Conservation (phyloP, 1,140 invertebrate genomes). For the Liolophura sinensis region DNA sequence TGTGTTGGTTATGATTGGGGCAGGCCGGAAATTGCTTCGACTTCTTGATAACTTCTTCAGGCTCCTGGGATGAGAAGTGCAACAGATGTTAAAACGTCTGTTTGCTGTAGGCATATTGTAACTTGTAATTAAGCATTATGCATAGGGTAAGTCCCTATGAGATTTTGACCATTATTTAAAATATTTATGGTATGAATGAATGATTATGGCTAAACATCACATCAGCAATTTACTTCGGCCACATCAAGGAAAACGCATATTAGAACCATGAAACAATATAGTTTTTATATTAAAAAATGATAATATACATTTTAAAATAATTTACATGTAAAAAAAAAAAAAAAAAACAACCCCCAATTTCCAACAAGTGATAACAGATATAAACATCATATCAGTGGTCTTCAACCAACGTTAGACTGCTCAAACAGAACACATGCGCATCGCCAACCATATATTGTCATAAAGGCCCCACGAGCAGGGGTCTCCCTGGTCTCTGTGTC, state of each 20-base stretch:
- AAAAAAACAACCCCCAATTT: no score
- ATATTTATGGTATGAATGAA: no score
- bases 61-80: constrained; percentile 6
- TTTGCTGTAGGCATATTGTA: neutral
- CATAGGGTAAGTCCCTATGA: no score
- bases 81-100: neutral
- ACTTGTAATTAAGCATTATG: neutral
- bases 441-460: no score
- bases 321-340: no score
- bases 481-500: no score
- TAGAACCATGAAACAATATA: neutral
- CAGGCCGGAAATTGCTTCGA: constrained; percentile 46
- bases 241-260: neutral
- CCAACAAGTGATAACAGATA: no score
- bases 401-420: no score
- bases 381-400: no score
- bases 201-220: neutral
- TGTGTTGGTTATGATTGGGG: constrained; percentile 82
- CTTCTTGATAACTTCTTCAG: constrained; percentile 51
- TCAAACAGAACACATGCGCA: no score
- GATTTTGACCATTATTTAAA: no score
- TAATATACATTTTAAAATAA: neutral
- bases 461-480: no score
- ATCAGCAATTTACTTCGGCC: neutral
- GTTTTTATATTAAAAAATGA: neutral